phyloP scores from a whole-genome alignment of 2,888 invertebrate genomes.

The Hyles lineata region DNA sequence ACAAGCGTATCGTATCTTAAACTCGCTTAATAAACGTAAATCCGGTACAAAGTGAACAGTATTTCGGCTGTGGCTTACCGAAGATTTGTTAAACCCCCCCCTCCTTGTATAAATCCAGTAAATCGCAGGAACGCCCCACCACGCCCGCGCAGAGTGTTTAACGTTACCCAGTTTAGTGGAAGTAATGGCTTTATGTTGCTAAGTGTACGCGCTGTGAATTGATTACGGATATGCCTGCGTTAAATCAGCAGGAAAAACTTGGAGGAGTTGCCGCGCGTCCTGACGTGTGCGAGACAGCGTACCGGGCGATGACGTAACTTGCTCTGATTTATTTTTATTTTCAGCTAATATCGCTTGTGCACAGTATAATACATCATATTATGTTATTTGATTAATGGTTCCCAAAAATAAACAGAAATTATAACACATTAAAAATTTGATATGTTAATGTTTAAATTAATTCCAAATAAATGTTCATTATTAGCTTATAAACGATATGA shows the following conservation, averaged over 20 bases:
- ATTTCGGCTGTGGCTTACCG: slow-evolving; percentile 72
- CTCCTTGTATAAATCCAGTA: slow-evolving; percentile 45
- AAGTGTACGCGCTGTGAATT: slow-evolving; percentile 12
- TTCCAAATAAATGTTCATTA: no score
- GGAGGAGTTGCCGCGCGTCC: background rate
- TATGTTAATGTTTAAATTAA: no score
- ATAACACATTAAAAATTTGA: no score
- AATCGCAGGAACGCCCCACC: slow-evolving; percentile 46
- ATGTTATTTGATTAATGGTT: no score
- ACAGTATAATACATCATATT: no score
- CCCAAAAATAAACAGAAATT: no score
- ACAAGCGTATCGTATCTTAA: slow-evolving; percentile 38
- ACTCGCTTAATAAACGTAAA: slow-evolving; percentile 73
- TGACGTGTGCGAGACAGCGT: background rate
- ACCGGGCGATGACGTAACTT: no score
- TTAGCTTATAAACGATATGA: no score
- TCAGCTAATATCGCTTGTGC: no score
- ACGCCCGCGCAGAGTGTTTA: slow-evolving; percentile 47
- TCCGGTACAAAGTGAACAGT: slow-evolving; percentile 70
- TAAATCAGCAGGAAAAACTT: background rate
- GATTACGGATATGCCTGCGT: background rate
- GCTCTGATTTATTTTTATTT: no score
- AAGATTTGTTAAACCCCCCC: slow-evolving; percentile 72
- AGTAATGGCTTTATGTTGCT: slow-evolving; percentile 28
- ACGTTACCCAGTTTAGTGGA: slow-evolving; percentile 40